phyloP scores from a whole-genome alignment of 2,113 vertebrate genomes.

The Nematolebias whitei region DNA sequence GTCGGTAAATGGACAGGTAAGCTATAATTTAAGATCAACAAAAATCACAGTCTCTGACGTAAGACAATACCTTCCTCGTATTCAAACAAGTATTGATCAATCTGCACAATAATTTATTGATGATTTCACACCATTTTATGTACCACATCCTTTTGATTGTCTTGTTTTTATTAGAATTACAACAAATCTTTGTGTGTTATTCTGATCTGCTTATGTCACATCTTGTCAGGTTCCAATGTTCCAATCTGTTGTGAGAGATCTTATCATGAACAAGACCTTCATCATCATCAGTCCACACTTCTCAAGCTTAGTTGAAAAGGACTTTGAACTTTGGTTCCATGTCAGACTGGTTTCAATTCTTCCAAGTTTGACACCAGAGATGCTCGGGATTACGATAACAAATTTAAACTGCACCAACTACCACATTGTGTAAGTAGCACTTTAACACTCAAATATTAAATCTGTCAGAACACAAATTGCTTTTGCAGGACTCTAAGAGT shows the following conservation, averaged over 20 bases:
- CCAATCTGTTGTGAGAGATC: constrained; percentile 31
- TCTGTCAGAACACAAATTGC: too few relatives aligned
- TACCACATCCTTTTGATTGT: not conserved
- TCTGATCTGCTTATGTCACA: not conserved
- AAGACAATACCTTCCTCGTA: not conserved
- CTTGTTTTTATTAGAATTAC: not conserved
- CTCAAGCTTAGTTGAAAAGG: not conserved
- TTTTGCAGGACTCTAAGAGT: not conserved
- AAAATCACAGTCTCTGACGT: too few relatives aligned
- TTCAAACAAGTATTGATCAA: not conserved
- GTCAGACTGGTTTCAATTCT: constrained; percentile 38
- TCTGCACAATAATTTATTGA: not conserved
- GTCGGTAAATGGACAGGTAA: constrained; percentile 35
- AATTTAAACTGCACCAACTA: constrained; percentile 18
- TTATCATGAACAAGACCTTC: constrained; percentile 59
- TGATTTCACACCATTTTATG: not conserved
- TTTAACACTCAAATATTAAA: too few relatives aligned
- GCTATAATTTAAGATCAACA: not conserved
- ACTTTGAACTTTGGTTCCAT: constrained; percentile 27
- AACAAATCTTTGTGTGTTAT: not conserved
- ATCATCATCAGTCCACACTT: constrained; percentile 34
- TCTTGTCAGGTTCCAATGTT: constrained; percentile 12
- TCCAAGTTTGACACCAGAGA: constrained; percentile 44
- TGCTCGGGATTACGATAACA: constrained; percentile 32
- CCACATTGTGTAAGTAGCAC: constrained; percentile 42